Conservation (phyloP, 2,888 invertebrate genomes). For the Aphodius granarius region DNA sequence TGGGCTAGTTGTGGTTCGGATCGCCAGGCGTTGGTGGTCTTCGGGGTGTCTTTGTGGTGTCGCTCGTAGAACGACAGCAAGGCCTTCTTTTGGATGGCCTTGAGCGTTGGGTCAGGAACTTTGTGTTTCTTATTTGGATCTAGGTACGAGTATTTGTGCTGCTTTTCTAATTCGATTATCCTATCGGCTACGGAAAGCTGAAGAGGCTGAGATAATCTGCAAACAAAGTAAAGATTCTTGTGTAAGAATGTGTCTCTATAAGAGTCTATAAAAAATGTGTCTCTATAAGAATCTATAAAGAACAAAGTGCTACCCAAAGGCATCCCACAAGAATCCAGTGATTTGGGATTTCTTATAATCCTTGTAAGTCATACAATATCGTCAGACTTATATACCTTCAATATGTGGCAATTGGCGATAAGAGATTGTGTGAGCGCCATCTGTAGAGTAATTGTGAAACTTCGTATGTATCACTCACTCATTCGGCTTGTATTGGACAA, state of each 20-base stretch:
- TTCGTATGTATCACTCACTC: too few relatives aligned
- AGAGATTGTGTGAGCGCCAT: too few relatives aligned
- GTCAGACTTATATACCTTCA: too few relatives aligned
- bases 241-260: not conserved
- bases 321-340: too few relatives aligned
- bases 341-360: too few relatives aligned
- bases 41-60: constrained; percentile 56
- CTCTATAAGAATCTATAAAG: not conserved
- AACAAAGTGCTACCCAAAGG: too few relatives aligned
- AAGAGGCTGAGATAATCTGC: constrained; percentile 46
- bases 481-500: too few relatives aligned
- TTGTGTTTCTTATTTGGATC: constrained; percentile 75
- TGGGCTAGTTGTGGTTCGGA: constrained; percentile 62
- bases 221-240: constrained; percentile 30
- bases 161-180: constrained; percentile 66
- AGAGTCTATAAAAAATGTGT: not conserved
- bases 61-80: constrained; percentile 79
- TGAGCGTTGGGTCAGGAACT: constrained; percentile 72
- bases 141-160: constrained; percentile 67
- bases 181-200: constrained; percentile 67
- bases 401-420: too few relatives aligned
- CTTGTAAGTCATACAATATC: too few relatives aligned
- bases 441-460: too few relatives aligned
- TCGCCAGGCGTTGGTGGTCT: constrained; percentile 54
- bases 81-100: constrained; percentile 82